Evolutionary conservation across 2,888 invertebrate genomes (phyloP).

Genomic region (Lasius platythorax): DNA sequence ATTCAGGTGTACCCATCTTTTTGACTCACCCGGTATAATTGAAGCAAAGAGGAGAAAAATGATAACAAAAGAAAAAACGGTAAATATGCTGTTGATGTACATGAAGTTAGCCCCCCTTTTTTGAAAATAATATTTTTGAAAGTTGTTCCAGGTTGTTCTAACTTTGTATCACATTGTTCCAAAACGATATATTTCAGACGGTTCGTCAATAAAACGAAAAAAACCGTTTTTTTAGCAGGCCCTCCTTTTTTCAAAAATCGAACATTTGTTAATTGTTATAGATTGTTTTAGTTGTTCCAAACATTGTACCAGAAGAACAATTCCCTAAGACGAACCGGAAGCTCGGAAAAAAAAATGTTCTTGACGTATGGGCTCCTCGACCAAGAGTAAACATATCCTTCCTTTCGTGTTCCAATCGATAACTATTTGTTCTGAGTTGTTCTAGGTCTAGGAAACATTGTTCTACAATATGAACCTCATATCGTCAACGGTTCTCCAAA

Average conservation of each 20-base stretch:
- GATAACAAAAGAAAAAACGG: neutral
- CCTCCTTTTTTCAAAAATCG: neutral
- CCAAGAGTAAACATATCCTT: neutral
- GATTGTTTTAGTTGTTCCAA: no score
- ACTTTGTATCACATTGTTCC: neutral
- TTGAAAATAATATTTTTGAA: no score
- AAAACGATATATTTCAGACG: conserved; percentile 3
- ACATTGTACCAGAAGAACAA: no score
- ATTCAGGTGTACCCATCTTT: neutral
- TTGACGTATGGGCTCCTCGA: neutral
- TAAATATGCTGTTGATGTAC: no score
- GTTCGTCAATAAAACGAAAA: neutral
- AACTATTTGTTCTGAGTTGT: neutral
- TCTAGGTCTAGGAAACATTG: neutral
- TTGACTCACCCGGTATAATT: neutral
- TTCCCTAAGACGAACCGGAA: no score
- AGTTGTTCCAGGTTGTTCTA: neutral
- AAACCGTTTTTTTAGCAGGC: neutral
- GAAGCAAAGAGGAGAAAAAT: neutral
- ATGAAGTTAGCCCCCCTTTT: no score
- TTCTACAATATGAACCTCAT: neutral
- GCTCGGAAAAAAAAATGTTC: no score
- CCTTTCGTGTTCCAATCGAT: neutral
- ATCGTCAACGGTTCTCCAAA: no score
- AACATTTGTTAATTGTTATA: no score